phyloP scores from a whole-genome alignment of 2,113 vertebrate species.

The Plotosus lineatus region DNA sequence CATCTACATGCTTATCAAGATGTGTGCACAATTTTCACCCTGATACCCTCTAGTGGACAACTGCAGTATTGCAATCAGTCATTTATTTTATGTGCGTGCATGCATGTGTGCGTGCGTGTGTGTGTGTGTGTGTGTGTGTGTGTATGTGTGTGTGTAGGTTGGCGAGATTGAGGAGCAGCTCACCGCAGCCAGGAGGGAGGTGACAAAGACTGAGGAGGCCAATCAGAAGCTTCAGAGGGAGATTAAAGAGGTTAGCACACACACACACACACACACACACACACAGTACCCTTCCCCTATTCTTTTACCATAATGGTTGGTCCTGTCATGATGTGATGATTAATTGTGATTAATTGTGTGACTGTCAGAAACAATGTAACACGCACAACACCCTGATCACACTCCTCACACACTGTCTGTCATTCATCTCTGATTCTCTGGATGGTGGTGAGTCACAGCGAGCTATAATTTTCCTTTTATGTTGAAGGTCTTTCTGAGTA shows the following conservation, averaged over 20 bases:
- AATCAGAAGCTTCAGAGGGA: constrained; percentile 88
- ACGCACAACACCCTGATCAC: constrained; percentile 25
- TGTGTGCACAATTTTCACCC: constrained; percentile 8
- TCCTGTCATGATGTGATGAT: constrained; percentile 15
- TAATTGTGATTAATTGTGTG: constrained; percentile 42
- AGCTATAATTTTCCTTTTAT: constrained; percentile 32
- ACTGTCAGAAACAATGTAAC: constrained; percentile 8
- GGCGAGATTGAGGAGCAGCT: constrained; percentile 90
- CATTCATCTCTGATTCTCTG: constrained; percentile 43
- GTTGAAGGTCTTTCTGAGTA: neutral
- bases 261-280: neutral
- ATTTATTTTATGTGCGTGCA: neutral
- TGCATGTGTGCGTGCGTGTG: neutral
- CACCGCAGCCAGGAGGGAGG: constrained; percentile 82
- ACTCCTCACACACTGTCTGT: constrained; percentile 39
- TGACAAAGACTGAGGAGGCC: constrained; percentile 85
- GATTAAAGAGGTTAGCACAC: constrained; percentile 76
- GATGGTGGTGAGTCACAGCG: constrained; percentile 26
- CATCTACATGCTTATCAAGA: constrained; percentile 37
- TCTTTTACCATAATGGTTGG: constrained; percentile 18
- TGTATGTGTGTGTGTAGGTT: constrained; percentile 67
- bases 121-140: constrained; percentile 19
- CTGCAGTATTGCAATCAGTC: neutral
- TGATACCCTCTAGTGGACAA: constrained; percentile 48
- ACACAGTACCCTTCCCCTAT: neutral